Percentiles rank a stretch among this genome's conserved stretches.
Conservation (phyloP, 2,888 invertebrate genomes). For the Drosophila quinaria region DNA sequence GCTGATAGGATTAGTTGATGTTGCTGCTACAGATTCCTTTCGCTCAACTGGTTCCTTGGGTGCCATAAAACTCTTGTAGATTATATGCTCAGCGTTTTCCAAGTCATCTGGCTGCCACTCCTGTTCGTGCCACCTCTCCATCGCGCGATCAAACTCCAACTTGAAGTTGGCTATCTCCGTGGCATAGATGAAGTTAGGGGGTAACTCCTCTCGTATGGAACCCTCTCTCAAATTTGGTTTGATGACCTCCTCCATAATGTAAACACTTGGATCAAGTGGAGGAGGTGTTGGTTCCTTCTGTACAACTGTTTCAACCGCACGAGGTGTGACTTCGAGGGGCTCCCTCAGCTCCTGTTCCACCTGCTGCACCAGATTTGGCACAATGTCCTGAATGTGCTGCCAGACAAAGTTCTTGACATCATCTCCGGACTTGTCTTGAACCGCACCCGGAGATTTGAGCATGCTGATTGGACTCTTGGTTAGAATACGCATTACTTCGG, state of each 20-base stretch:
- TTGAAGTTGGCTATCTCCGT: slow-evolving; percentile 79
- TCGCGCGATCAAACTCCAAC: slow-evolving; percentile 68
- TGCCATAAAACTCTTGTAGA: slow-evolving; percentile 73
- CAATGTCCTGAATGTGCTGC: slow-evolving; percentile 86
- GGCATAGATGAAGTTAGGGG: slow-evolving; percentile 70
- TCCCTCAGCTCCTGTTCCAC: slow-evolving; percentile 84
- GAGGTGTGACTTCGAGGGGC: slow-evolving; percentile 22
- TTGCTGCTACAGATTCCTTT: not conserved
- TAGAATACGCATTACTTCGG: slow-evolving; percentile 82
- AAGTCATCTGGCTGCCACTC: slow-evolving; percentile 64
- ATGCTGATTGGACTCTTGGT: slow-evolving; percentile 85
- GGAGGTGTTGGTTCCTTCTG: slow-evolving; percentile 46
- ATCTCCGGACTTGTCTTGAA: slow-evolving; percentile 56
- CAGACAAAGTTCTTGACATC: slow-evolving; percentile 85
- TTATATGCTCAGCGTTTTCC: slow-evolving; percentile 57
- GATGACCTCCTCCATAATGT: slow-evolving; percentile 83
- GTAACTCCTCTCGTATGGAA: slow-evolving; percentile 73
- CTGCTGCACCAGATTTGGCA: slow-evolving; percentile 85
- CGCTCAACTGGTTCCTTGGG: slow-evolving; percentile 25
- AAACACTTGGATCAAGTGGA: slow-evolving; percentile 66
- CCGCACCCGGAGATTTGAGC: slow-evolving; percentile 42
- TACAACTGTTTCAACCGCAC: slow-evolving; percentile 3
- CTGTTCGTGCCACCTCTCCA: slow-evolving; percentile 58
- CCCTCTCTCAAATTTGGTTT: slow-evolving; percentile 81
- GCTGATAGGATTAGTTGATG: not conserved